Evolutionary conservation across 1,140 invertebrate genomes (phyloP).

Genomic region (Zaprionus gabonicus): DNA sequence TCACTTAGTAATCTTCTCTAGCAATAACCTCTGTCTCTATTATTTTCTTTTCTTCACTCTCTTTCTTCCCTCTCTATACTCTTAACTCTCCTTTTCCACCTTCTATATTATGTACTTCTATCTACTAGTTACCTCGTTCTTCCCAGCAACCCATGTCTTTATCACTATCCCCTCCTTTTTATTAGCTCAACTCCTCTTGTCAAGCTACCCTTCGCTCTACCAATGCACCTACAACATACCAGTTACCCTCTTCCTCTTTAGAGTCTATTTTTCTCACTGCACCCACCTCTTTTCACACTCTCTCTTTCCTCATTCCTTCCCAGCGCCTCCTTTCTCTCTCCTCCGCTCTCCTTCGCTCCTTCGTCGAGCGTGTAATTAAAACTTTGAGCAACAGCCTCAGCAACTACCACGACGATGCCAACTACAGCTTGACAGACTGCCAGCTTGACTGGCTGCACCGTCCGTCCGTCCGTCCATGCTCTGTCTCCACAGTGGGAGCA

Average conservation of each 20-base stretch:
- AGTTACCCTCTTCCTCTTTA: background rate
- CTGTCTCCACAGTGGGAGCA: background rate
- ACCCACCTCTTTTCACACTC: background rate
- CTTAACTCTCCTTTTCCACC: too few relatives aligned
- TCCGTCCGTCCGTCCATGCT: background rate
- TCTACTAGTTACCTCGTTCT: too few relatives aligned
- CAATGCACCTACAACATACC: background rate
- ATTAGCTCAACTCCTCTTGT: background rate
- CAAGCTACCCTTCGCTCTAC: background rate
- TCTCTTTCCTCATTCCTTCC: background rate
- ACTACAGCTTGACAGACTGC: constrained; percentile 53
- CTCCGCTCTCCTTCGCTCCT: constrained; percentile 10
- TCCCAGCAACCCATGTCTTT: too few relatives aligned
- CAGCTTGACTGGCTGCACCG: constrained; percentile 71
- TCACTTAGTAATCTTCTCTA: too few relatives aligned
- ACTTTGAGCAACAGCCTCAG: constrained; percentile 72
- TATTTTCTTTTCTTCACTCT: too few relatives aligned
- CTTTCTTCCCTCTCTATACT: too few relatives aligned
- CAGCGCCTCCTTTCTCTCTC: background rate
- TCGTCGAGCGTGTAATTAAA: constrained; percentile 71
- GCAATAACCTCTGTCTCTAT: too few relatives aligned
- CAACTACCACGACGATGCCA: constrained; percentile 48
- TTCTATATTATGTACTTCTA: background rate
- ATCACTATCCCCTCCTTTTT: background rate
- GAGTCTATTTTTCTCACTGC: background rate